These are phyloP conservation scores for Apostichopus parvimensis DNA, from an alignment of 35 echinoderm and acorn worm species.

Conservation along the genomic window DNA sequence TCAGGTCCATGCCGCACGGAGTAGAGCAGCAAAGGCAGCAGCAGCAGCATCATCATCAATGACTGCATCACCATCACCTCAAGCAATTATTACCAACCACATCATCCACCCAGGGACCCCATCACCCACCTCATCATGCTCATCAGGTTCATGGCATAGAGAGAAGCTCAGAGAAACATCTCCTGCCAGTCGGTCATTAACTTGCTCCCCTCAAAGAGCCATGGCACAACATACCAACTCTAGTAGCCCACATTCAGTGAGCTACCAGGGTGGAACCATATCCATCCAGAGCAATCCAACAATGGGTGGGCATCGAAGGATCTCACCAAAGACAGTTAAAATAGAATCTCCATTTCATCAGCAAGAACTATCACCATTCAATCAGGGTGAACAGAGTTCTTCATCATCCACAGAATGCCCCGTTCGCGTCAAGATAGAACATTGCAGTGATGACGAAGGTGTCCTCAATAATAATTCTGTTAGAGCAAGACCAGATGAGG, in stretches of 20 bases:
- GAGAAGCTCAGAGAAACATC: slow-evolving; percentile 40
- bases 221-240: slow-evolving; percentile 25
- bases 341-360: slow-evolving; percentile 61
- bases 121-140: slow-evolving; percentile 36
- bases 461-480: not conserved
- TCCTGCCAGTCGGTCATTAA: not conserved
- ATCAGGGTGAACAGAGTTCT: not conserved
- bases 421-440: slow-evolving; percentile 36
- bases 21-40: slow-evolving; percentile 11
- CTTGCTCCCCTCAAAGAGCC: slow-evolving; percentile 5
- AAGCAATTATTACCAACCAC: not conserved
- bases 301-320: slow-evolving; percentile 20
- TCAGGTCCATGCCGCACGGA: slow-evolving; percentile 56
- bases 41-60: not conserved
- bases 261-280: slow-evolving; percentile 89
- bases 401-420: slow-evolving; percentile 6
- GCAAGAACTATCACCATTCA: slow-evolving; percentile 2
- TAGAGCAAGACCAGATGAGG: slow-evolving; percentile 8
- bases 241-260: slow-evolving; percentile 52
- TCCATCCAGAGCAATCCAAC: slow-evolving; percentile 65
- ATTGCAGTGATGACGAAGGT: slow-evolving; percentile 40
- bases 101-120: slow-evolving; percentile 49
- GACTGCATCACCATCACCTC: slow-evolving; percentile 17
- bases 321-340: slow-evolving; percentile 66
- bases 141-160: slow-evolving; percentile 47